Conservation (phyloP, 2,113 vertebrate genomes). For the Hassar affinis region DNA sequence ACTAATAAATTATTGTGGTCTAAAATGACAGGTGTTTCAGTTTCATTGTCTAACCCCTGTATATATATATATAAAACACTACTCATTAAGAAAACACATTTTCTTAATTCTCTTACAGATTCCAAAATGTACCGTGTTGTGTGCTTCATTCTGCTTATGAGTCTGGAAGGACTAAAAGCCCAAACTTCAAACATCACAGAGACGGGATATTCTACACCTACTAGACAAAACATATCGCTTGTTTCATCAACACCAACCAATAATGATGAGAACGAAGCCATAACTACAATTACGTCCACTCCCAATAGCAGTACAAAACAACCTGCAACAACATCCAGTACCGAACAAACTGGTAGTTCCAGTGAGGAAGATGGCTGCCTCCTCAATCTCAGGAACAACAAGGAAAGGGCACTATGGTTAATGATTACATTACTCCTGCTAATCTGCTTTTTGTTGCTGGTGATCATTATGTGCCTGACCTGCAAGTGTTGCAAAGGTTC, state of each 20-base stretch:
- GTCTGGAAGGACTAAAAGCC: not conserved
- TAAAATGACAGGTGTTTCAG: no score
- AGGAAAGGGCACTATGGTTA: not conserved
- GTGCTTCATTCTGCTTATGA: conserved; percentile 17
- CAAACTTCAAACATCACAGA: no score
- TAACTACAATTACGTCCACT: not conserved
- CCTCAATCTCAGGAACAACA: not conserved
- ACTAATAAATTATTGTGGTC: no score
- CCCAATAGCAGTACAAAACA: no score
- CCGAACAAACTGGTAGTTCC: not conserved
- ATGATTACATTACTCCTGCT: not conserved
- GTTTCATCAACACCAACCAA: not conserved
- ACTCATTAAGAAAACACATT: not conserved
- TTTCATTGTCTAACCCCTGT: no score
- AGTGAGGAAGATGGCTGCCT: not conserved
- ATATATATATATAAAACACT: no score
- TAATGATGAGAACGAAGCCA: not conserved
- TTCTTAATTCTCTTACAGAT: not conserved
- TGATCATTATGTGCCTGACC: conserved; percentile 1
- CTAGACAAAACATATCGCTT: accelerated
- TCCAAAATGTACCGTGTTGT: not conserved
- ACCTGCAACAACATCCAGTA: no score
- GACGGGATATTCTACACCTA: not conserved
- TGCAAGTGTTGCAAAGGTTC: not conserved
- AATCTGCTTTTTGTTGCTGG: conserved; percentile 4